Evolutionary conservation across 2,797 vertebrate genomes (phyloP).

Genomic region (Odontamblyopus rebecca): DNA sequence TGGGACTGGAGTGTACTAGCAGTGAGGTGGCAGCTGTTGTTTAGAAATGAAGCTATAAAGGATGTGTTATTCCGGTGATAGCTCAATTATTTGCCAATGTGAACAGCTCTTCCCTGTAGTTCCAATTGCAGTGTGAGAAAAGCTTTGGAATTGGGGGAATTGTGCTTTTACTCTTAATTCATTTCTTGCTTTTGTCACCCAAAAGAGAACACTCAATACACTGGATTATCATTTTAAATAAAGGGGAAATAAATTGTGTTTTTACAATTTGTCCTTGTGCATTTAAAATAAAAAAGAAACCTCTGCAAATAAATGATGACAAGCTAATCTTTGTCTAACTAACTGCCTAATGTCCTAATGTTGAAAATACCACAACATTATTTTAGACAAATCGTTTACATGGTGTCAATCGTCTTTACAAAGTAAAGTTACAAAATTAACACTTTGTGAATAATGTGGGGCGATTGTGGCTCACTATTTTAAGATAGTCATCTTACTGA

Average conservation of each 20-base stretch:
- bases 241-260: slow-evolving; percentile 25
- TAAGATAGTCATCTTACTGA: too few relatives aligned
- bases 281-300: slow-evolving; percentile 18
- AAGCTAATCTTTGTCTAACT: slow-evolving; percentile 9
- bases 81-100: slow-evolving; percentile 34
- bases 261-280: slow-evolving; percentile 38
- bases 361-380: background rate
- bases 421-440: background rate
- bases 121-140: slow-evolving; percentile 16
- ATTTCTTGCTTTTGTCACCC: slow-evolving; percentile 17
- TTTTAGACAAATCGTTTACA: background rate
- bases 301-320: slow-evolving; percentile 14
- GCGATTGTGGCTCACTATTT: background rate
- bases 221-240: slow-evolving; percentile 16
- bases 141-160: slow-evolving; percentile 5
- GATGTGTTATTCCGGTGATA: slow-evolving; percentile 35
- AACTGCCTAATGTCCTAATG: too few relatives aligned
- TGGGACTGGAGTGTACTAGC: slow-evolving; percentile 15
- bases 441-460: background rate
- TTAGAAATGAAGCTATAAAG: slow-evolving; percentile 28
- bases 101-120: slow-evolving; percentile 13
- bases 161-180: slow-evolving; percentile 11
- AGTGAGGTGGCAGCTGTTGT: slow-evolving; percentile 22
- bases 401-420: background rate
- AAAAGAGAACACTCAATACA: slow-evolving; percentile 27